Conservation (phyloP, 2,113 vertebrate species). For the Psammodynastes pulverulentus region DNA sequence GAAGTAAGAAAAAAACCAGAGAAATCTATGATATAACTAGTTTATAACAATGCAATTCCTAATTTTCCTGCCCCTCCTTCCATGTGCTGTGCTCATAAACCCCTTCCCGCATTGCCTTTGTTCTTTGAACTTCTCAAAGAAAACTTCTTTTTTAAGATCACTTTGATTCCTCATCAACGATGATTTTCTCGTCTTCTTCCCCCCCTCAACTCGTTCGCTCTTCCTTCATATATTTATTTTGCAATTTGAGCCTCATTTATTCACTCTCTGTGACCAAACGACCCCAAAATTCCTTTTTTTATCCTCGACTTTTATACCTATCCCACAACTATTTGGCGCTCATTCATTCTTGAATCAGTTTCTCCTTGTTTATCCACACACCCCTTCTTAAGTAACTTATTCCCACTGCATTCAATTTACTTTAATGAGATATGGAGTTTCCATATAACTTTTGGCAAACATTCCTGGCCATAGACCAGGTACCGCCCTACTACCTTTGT, state of each 20-base stretch:
- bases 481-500: neutral
- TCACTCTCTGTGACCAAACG: neutral
- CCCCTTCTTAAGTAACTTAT: neutral
- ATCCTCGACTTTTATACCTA: neutral
- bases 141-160: neutral
- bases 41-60: neutral
- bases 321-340: neutral
- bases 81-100: neutral
- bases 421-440: neutral
- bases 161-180: neutral
- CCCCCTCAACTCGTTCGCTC: neutral
- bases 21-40: neutral
- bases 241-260: neutral
- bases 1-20: neutral
- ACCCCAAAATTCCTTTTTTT: neutral
- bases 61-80: neutral
- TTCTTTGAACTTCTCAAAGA: neutral
- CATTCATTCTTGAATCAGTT: neutral
- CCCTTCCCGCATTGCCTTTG: too few species aligned
- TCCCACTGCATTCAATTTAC: neutral
- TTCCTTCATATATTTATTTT: neutral
- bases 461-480: neutral
- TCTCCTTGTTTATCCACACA: neutral
- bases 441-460: neutral
- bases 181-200: neutral